phyloP scores from a whole-genome alignment of 2,888 invertebrate genomes.

The Noctuana brunneofusca region DNA sequence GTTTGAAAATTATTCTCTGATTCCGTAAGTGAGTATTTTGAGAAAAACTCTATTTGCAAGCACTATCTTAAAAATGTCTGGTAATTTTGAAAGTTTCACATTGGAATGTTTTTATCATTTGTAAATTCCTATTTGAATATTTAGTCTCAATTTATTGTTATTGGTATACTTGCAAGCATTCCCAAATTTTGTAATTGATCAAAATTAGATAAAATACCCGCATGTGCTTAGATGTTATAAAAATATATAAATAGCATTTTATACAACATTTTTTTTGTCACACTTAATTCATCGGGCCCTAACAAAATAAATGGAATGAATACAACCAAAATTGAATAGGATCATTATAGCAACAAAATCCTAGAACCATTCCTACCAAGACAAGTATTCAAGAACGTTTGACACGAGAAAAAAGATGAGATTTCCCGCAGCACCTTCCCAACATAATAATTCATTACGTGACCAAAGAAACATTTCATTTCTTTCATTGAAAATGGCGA shows the following conservation, averaged over 20 bases:
- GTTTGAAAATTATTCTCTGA: conserved; percentile 21
- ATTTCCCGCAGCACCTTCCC: conserved; percentile 12
- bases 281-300: conserved; percentile 3
- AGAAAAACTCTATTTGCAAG: conserved; percentile 18
- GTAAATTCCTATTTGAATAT: no score
- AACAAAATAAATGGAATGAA: conserved; percentile 7
- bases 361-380: conserved; percentile 2
- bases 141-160: no score
- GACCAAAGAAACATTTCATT: conserved; percentile 39
- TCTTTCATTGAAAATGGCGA: conserved; percentile 22
- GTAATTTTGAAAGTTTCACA: not conserved
- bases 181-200: no score
- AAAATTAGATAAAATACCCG: no score
- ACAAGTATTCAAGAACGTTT: not conserved
- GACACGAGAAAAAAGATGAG: conserved; percentile 7
- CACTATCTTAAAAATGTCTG: conserved; percentile 1
- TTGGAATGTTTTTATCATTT: no score
- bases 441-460: conserved; percentile 48
- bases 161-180: no score
- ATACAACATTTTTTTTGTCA: not conserved
- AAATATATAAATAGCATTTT: no score
- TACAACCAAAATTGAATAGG: conserved; percentile 4
- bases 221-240: no score
- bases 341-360: conserved; percentile 16
- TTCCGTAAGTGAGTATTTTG: conserved; percentile 17